A percentile compares a stretch with the other conserved stretches of the same genome.
Conservation (phyloP, 2,797 vertebrate genomes). For the Oreortyx pictus region DNA sequence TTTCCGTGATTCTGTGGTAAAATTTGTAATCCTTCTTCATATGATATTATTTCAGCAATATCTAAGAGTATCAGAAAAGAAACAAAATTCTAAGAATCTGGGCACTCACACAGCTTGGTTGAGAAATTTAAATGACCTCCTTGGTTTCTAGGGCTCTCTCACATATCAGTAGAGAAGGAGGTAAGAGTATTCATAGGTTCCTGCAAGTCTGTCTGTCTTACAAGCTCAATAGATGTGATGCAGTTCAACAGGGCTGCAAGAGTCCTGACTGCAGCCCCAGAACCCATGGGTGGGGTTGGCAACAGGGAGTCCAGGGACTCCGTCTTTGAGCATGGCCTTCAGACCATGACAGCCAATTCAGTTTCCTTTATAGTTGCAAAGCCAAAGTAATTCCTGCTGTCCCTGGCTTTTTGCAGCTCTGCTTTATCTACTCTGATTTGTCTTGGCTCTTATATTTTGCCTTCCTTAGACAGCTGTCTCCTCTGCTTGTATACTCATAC, state of each 20-base stretch:
- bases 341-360: not conserved
- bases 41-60: not conserved
- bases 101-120: not conserved
- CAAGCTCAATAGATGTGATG: not conserved
- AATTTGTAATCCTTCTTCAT: not conserved
- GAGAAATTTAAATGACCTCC: not conserved
- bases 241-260: not conserved
- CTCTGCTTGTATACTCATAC: not conserved
- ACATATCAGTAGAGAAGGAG: not conserved
- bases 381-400: not conserved
- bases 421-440: not conserved
- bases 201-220: not conserved
- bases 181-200: not conserved
- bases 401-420: not conserved
- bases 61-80: not conserved
- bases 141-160: not conserved
- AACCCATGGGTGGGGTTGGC: not conserved
- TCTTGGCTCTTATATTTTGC: not conserved
- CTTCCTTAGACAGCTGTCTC: not conserved
- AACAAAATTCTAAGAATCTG: not conserved
- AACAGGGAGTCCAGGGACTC: not conserved
- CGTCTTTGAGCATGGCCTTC: not conserved
- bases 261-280: not conserved
- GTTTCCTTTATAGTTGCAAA: not conserved
- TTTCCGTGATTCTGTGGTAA: not conserved